phyloP scores from a whole-genome alignment of 2,888 invertebrate species.

The Papilio protenor region DNA sequence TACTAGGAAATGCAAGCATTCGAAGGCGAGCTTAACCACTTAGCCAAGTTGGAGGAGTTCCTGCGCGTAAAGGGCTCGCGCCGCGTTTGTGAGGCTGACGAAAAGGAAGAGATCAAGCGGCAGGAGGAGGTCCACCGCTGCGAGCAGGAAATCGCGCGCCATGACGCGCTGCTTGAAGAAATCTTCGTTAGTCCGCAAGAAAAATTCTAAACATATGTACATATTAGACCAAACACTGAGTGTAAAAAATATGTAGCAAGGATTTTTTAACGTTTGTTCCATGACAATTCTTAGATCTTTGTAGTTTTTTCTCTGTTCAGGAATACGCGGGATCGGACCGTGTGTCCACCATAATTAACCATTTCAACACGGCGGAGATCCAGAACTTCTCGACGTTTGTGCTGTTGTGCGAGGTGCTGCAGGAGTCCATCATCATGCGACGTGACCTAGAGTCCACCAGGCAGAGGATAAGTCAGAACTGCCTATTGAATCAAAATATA shows the following conservation, averaged over 20 bases:
- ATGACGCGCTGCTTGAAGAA: constrained; percentile 88
- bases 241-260: not conserved
- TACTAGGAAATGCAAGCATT: constrained; percentile 93
- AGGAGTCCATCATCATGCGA: constrained; percentile 71
- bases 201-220: not conserved
- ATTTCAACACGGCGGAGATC: constrained; percentile 68
- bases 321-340: constrained; percentile 64
- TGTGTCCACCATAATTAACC: constrained; percentile 60
- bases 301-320: constrained; percentile 50
- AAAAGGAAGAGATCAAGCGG: constrained; percentile 88
- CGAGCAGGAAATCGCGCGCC: constrained; percentile 88
- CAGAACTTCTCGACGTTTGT: constrained; percentile 74
- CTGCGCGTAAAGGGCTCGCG: constrained; percentile 92
- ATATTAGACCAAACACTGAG: not conserved
- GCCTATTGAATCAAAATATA: not conserved
- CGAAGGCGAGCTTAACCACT: constrained; percentile 92
- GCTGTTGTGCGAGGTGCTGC: constrained; percentile 72
- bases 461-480: constrained; percentile 69
- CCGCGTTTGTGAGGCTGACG: constrained; percentile 89
- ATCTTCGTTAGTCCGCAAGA: constrained; percentile 84
- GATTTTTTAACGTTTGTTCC: not conserved
- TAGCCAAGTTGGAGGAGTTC: constrained; percentile 92
- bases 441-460: constrained; percentile 64
- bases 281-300: not conserved
- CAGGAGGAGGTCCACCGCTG: constrained; percentile 87